phyloP scores from a whole-genome alignment of 2,113 vertebrate species.

The Centropus unirufus region DNA sequence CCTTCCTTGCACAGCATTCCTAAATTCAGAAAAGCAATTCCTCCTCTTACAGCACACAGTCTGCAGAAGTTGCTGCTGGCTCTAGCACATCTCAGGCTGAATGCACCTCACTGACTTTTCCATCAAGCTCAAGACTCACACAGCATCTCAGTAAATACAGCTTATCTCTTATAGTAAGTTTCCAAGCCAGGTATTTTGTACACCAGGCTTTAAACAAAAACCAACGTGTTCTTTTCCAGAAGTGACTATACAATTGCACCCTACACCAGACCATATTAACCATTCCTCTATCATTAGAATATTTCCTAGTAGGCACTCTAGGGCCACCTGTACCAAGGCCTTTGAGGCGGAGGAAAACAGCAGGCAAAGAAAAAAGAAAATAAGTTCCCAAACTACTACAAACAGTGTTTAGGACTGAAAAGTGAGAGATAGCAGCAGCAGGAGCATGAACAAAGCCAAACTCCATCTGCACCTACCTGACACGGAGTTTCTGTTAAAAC shows the following conservation, averaged over 20 bases:
- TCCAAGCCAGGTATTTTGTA: background rate
- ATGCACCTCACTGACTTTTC: background rate
- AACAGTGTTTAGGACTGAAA: background rate
- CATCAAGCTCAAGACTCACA: background rate
- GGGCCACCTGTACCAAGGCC: background rate
- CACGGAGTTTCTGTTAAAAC: background rate
- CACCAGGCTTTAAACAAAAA: background rate
- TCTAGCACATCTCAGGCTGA: background rate
- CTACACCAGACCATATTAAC: background rate
- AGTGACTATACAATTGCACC: background rate
- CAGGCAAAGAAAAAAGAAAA: background rate
- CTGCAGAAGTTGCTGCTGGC: background rate
- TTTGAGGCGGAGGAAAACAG: background rate
- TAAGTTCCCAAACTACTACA: background rate
- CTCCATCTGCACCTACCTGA: background rate
- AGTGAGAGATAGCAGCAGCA: background rate
- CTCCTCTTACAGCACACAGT: background rate
- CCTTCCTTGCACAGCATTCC: background rate
- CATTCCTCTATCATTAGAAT: background rate
- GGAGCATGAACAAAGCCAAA: background rate
- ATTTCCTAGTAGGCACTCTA: background rate
- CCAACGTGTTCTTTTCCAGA: background rate
- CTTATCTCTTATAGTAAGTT: background rate
- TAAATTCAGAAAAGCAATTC: background rate
- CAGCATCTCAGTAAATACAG: background rate